Base-by-base conservation (phyloP, 35 echinoderm and acorn worm species). In the Apostichopus japonicus region DNA sequence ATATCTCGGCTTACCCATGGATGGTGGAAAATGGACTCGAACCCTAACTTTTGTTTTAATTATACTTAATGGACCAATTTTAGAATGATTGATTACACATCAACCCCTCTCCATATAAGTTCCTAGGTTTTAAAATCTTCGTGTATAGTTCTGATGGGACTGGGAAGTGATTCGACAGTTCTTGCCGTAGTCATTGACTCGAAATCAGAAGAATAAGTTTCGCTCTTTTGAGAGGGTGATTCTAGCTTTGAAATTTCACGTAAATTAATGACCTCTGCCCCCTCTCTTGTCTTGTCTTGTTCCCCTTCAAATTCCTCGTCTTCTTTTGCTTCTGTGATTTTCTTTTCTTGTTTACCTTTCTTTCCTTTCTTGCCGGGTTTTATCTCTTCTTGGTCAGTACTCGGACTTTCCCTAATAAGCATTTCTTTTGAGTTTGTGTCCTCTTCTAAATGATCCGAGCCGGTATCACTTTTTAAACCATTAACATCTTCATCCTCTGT, bases 191-290 rank as follows among this genome's bases (percentile, higher is more conserved):
- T 33, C 22, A 24, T 83, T 0, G 79, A 83, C 15, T 83, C 79
- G 54, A 83, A 83, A 19, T 83, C 79, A 13, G 79, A 83, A 44
- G 79, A 83, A 15, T 83, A 83, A 9, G 79, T 83, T 15, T 83
- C 79, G 54, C 79, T 83, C 54, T 54, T 55, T 52, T 83, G 79
- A n/a, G 79, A 83, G 5, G 51, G 79, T 17, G 79, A 83, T 24
- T 52, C 79, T 54, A 54, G 51, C 19, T 55, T 54, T n/a, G 79
- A 19, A 6, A 54, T 55, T 23, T 83, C 79, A 33, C 79, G 79
- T 55, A 55, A 52, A 17, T 83, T 17, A 16, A 83, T 83, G 2
- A 83, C 55, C 51, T 83, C 79, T 3, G 6, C 51, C 6, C 54
- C 54, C 19, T 55, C 54, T 19, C 63, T 67, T 15, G 11, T 10